phyloP scores from a whole-genome alignment of 2,113 vertebrate species.

The Hippocampus abdominalis region DNA sequence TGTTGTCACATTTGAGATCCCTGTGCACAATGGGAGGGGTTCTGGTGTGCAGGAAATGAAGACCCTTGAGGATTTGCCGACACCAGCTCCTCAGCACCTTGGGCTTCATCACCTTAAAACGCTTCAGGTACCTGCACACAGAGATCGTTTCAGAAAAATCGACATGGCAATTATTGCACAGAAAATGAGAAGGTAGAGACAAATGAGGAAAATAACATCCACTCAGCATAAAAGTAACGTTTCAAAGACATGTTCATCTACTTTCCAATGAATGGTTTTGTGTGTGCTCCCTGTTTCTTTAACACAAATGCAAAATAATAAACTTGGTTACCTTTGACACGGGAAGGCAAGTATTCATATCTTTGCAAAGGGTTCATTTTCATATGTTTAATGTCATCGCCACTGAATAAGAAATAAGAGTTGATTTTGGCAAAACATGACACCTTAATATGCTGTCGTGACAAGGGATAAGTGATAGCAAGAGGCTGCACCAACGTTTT shows the following conservation, averaged over 20 bases:
- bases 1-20: slow-evolving; percentile 95
- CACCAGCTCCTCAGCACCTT: slow-evolving; percentile 96
- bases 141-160: neutral
- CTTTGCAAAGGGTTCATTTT: too few relatives aligned
- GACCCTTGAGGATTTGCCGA: slow-evolving; percentile 90
- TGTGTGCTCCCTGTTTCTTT: neutral
- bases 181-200: neutral
- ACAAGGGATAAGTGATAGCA: neutral
- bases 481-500: slow-evolving; percentile 80
- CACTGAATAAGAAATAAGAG: neutral
- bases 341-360: too few relatives aligned
- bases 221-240: neutral
- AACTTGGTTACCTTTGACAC: neutral
- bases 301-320: neutral
- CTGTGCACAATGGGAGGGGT: slow-evolving; percentile 93
- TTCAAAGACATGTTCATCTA: slow-evolving; percentile 3
- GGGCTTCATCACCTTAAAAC: slow-evolving; percentile 97
- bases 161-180: neutral
- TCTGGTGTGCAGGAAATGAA: slow-evolving; percentile 92
- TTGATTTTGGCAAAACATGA: neutral
- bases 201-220: neutral
- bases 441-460: neutral
- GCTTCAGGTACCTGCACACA: slow-evolving; percentile 84
- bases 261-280: neutral
- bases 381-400: neutral